Base-by-base conservation (phyloP, 1,140 invertebrate genomes). In the Rhyacophila brunnea region DNA sequence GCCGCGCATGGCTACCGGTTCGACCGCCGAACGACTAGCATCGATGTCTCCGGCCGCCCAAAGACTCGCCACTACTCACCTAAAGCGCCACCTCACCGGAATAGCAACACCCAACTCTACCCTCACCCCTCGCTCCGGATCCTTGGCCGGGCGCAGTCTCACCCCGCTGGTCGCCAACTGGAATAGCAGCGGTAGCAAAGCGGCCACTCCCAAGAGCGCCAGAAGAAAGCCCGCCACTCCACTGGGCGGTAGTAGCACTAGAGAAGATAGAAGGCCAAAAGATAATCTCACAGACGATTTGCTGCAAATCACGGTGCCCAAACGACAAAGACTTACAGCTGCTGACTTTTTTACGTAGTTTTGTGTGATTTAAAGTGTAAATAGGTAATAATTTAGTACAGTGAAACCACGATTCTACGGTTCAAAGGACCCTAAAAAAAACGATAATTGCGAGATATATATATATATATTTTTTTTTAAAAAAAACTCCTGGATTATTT, bases 11-110 rank as follows among this genome's bases (percentile, higher is more conserved):
- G 74, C 78, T 59, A 78, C 78, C 66, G 79, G 80, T 65, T 86
- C 86, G 2, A 80, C 85, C 17, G 83, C 89, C 13, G 92, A 96
- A 57, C 81, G 93, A 23, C 70, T 98, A 23, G 88, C 86, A 15
- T 87, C 86, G 36, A 95, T 99, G 92, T 98, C 95, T 11, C 96
- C 96, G 9, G 96, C 96, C 7, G 96, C 95, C 0, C 85, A 88
- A 67, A 83, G 85, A 67, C 77, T 99, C 10, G 91, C 92, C 6
- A 87, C 73, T 38, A 73, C 76, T 57, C 71, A 74, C 66, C 62
- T 78, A 32, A 51, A 75, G 62, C 74, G 81, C 68, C 66, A 81
- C 66, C 60, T 79, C 54, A 72, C 74, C 60, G 23, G 23, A 28
- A 28, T 28, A 28, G 9, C 23, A 28, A 28, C 23, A 9, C 61